Conservation (phyloP, 30 jellyfish, hydroid and myxozoan species). For the Aurelia sp. region DNA sequence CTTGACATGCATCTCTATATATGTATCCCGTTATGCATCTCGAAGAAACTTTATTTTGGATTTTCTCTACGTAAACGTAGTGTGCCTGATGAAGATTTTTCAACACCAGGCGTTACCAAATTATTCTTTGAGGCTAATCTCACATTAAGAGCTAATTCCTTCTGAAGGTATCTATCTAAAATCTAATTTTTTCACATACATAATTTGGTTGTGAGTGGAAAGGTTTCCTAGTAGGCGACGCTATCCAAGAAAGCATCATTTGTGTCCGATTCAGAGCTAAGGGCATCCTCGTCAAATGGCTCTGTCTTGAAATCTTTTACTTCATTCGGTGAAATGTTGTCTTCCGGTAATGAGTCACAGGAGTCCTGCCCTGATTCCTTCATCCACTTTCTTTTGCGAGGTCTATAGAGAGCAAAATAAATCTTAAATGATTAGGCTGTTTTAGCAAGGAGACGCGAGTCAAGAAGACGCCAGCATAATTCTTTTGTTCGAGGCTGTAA, state of each 20-base stretch:
- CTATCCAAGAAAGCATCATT: constrained; percentile 42
- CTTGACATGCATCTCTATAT: too few species aligned
- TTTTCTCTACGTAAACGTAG: too few species aligned
- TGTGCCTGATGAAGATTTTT: too few species aligned
- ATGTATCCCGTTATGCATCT: too few species aligned
- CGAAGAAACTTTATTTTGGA: too few species aligned
- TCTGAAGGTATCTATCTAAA: background rate
- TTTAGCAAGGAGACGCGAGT: too few species aligned
- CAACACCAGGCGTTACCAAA: too few species aligned
- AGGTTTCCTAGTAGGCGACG: constrained; percentile 34
- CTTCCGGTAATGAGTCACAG: constrained; percentile 66
- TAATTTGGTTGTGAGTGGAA: background rate
- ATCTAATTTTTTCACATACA: background rate
- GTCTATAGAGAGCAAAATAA: constrained; percentile 2
- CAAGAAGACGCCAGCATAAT: too few species aligned
- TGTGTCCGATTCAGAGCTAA: constrained; percentile 59
- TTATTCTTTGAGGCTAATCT: too few species aligned
- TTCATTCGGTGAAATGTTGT: constrained; percentile 39
- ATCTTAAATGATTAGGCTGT: too few species aligned
- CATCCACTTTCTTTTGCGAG: constrained; percentile 55
- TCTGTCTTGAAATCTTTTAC: constrained; percentile 45
- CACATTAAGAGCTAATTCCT: background rate
- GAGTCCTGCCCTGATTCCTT: constrained; percentile 50
- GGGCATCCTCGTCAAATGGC: constrained; percentile 64
- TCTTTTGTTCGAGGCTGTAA: too few species aligned